Base-by-base conservation (phyloP, 2,113 vertebrate genomes). In the Ibidorhyncha struthersii region DNA sequence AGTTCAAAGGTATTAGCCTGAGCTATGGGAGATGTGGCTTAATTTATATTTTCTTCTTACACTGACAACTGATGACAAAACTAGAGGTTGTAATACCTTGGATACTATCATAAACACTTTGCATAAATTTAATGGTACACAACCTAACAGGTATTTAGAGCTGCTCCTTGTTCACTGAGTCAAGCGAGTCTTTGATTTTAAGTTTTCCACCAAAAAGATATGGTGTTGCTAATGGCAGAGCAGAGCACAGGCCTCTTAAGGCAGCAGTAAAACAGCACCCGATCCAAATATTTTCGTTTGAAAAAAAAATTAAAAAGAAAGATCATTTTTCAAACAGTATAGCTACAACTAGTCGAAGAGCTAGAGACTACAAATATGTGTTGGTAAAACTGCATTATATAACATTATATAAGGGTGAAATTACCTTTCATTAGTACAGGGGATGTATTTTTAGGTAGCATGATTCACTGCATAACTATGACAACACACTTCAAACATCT, bases 401-500 rank as follows among this genome's bases (percentile, higher is more conserved):
- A 90, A 41, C 49, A 45, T 73, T 91, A 82, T 30, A 21, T 73
- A 93, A 86, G 40, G 55, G 9, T 59, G 38, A 83, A 89, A 67
- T 36, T 80, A 82, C 38, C 29, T 90, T 88, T 62, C 23, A 30
- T 66, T 86, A 92, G 63, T 50, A 47, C 38, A 74, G 59, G 13
- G 13, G 14, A 59, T 62, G 19, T 89, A 93, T 71, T 96, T 90
- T 97, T 90, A 89, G 41, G 41, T 38, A 78, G n/a, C 12, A 50
- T 81, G 88, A 95, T 81, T 94, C 93, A 95, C 79, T 30, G 29
- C n/a, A 59, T 61, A 93, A 50, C 74, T 96, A 88, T 83, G 79
- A 96, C 67, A 95, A 84, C 58, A 93, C 38, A 30, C 10, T 82
- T 91, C 29, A 82, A 70, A 76, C 9, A 69, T 77, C 58, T 61